Conservation (phyloP, 1,140 invertebrate genomes). For the Orussus abietinus region DNA sequence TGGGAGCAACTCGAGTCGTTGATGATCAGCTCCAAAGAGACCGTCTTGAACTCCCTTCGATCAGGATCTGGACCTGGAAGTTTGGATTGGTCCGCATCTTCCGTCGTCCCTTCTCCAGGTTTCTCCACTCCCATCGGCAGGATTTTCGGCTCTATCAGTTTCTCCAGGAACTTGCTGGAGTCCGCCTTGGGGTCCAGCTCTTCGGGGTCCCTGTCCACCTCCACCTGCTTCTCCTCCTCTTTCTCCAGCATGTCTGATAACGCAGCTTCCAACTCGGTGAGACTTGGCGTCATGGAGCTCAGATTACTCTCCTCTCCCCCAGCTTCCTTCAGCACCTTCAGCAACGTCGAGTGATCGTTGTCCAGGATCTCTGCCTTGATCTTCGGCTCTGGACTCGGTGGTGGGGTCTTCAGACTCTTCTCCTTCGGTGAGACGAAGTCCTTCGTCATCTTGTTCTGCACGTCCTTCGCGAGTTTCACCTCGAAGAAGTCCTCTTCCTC, state of each 20-base stretch:
- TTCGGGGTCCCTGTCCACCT: conserved; percentile 9
- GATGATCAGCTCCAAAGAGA: neutral
- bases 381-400: conserved; percentile 37
- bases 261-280: conserved; percentile 46
- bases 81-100: too few relatives aligned
- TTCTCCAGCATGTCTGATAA: conserved; percentile 48
- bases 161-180: conserved; percentile 13
- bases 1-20: too few relatives aligned
- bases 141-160: conserved; percentile 31
- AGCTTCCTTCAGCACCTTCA: conserved; percentile 33
- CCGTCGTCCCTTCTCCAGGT: too few relatives aligned
- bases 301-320: conserved; percentile 34
- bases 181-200: conserved; percentile 31
- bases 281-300: conserved; percentile 48
- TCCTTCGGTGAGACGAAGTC: conserved; percentile 8
- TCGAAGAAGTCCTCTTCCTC: conserved; percentile 23
- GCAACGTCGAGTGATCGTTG: conserved; percentile 31
- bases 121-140: conserved; percentile 14
- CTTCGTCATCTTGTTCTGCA: conserved; percentile 20
- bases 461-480: conserved; percentile 24
- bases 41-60: too few relatives aligned
- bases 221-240: conserved; percentile 31
- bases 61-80: too few relatives aligned
- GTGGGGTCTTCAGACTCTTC: conserved; percentile 31
- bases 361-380: conserved; percentile 27